Conservation (phyloP, 1,140 invertebrate species). For the Diplogasteroides magnus region DNA sequence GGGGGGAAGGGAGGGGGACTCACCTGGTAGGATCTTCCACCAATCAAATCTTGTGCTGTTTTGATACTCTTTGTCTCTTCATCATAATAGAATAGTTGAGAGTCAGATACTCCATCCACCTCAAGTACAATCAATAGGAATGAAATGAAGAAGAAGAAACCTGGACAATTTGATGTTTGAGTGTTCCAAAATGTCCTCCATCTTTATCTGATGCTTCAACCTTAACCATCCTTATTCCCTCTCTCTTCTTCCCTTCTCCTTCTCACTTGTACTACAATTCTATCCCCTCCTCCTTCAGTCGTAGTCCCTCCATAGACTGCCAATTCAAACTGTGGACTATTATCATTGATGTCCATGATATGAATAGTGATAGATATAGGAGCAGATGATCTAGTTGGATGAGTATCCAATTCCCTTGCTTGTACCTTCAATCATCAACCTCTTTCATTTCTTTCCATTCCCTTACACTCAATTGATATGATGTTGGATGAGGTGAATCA, state of each 20-base stretch:
- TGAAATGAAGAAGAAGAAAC: background rate
- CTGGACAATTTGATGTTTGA: slow-evolving; percentile 17
- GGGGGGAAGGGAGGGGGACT: background rate
- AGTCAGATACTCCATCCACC: slow-evolving; percentile 40
- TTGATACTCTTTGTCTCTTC: slow-evolving; percentile 38
- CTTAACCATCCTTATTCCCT: slow-evolving; percentile 6
- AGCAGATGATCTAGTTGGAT: slow-evolving; percentile 39
- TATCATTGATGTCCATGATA: slow-evolving; percentile 46
- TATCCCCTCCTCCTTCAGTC: slow-evolving; percentile 27
- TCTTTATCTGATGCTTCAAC: slow-evolving; percentile 27
- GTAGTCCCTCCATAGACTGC: slow-evolving; percentile 51
- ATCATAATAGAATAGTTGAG: slow-evolving; percentile 44
- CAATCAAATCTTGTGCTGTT: slow-evolving; percentile 38
- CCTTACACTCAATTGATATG: slow-evolving; percentile 49
- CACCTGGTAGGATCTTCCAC: slow-evolving; percentile 47
- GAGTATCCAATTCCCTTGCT: slow-evolving; percentile 50
- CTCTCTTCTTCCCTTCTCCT: slow-evolving; percentile 1
- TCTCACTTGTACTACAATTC: slow-evolving; percentile 27
- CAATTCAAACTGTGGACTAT: slow-evolving; percentile 41
- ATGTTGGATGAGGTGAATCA: slow-evolving; percentile 40
- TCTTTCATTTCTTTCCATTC: background rate
- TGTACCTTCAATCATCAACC: slow-evolving; percentile 30
- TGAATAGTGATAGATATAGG: slow-evolving; percentile 48
- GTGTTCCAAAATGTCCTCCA: slow-evolving; percentile 22
- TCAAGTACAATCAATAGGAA: slow-evolving; percentile 11